Evolutionary conservation across 64 coral and sea anemone genomes (phyloP), one percentile per base, ranked within the genome.

Genomic region (Astreopora myriophthalma): DNA sequence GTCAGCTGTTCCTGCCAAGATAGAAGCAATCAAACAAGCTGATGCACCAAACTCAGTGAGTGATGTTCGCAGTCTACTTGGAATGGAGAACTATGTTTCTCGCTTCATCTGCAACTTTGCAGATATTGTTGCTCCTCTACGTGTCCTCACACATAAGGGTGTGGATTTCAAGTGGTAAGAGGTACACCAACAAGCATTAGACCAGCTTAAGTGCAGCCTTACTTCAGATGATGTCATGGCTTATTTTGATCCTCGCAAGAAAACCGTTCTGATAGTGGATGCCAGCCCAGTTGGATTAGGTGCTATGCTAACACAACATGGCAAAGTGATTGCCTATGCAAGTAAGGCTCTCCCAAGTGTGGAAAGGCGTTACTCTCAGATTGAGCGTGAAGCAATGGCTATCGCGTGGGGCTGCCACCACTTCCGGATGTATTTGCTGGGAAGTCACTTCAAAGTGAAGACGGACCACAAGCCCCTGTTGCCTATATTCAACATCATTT

Each of bases 51-150:
- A 13, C 36, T 78, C 73, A 34, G 74, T 76, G 11, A 68, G 60
- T 63, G 57, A 89, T 40, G 87, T 89, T 4, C 17, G 73, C 0
- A 78, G 73, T 23, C 51, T 79, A 33, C 42, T 88, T 29, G 92
- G 92, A 2, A 87, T 93, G 91, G 31, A 58, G 3, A 87, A 93
- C 38, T 87, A 88, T 42, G 75, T 70, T 93, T n/a, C n/a, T n/a
- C n/a, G n/a, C n/a, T n/a, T 88, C 48, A 87, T 87, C 22, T 42
- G 35, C 14, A 58, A 80, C 7, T 93, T 87, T 80, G 63, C 74
- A 32, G 23, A 80, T 20, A 61, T 87, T 60, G 66, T 81, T 73
- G 92, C 74, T 48, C 85, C 92, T 14, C 51, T 93, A 12, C 29
- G 84, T 31, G 75, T 46, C 17, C 65, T 87, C 19, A 93, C 39